Conservation (phyloP, 2,888 invertebrate species). For the Patella ulyssiponensis region DNA sequence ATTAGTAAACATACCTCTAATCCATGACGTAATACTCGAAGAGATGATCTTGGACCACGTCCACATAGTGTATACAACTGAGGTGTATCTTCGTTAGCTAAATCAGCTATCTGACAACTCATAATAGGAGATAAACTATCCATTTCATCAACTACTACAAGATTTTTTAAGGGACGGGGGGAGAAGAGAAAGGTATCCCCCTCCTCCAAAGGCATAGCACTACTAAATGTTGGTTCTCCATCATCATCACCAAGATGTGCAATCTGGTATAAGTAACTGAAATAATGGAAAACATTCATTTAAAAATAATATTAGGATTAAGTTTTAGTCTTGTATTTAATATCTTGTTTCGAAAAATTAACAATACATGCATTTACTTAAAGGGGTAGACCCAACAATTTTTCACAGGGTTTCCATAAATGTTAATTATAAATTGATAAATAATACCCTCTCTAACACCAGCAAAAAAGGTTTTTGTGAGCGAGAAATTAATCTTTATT, state of each 20-base stretch:
- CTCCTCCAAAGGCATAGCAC: slow-evolving; percentile 97
- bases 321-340: too few relatives aligned
- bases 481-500: too few relatives aligned
- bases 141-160: slow-evolving; percentile 96
- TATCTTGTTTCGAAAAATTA: neutral
- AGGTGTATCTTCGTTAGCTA: slow-evolving; percentile 97
- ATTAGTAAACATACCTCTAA: slow-evolving; percentile 78
- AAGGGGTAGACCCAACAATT: neutral
- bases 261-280: slow-evolving; percentile 96
- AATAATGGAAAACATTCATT: slow-evolving; percentile 52
- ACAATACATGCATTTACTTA: too few relatives aligned
- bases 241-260: slow-evolving; percentile 99
- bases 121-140: slow-evolving; percentile 95
- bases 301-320: neutral
- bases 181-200: slow-evolving; percentile 99
- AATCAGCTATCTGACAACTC: slow-evolving; percentile 78
- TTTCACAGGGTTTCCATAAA: neutral
- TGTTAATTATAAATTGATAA: too few relatives aligned
- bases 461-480: too few relatives aligned
- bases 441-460: too few relatives aligned
- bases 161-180: slow-evolving; percentile 91
- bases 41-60: slow-evolving; percentile 92
- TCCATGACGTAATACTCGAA: slow-evolving; percentile 95
- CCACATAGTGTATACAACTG: slow-evolving; percentile 98
- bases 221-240: slow-evolving; percentile 98